Conservation (phyloP, 1,140 invertebrate species). For the Pachyrhynchus sulphureomaculatus region DNA sequence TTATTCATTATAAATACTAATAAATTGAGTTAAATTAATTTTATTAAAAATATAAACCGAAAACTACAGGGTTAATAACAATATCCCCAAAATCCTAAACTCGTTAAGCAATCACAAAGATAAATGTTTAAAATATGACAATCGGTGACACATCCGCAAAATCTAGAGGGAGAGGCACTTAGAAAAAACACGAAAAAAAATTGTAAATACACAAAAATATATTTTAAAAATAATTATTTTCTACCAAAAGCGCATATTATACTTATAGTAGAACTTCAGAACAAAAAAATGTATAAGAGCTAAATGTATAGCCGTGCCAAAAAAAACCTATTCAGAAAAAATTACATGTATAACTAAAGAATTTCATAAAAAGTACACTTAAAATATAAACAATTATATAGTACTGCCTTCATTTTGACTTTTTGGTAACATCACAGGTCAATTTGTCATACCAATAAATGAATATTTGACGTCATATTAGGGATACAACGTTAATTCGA, state of each 20-base stretch:
- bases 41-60: no score
- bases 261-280: constrained; percentile 3
- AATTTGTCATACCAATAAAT: no score
- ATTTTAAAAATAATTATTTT: constrained; percentile 36
- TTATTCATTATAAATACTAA: no score
- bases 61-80: constrained; percentile 12
- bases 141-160: constrained; percentile 46
- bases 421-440: no score
- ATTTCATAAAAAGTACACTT: background rate
- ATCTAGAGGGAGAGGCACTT: constrained; percentile 48
- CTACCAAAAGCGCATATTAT: background rate
- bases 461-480: no score
- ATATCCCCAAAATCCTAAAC: background rate
- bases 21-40: no score
- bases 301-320: constrained; percentile 40
- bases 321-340: constrained; percentile 14
- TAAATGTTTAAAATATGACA: constrained; percentile 41
- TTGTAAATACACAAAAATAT: constrained; percentile 44
- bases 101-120: constrained; percentile 4
- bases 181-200: constrained; percentile 27
- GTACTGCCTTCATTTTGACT: no score
- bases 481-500: no score
- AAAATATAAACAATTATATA: background rate
- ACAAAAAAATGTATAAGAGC: constrained; percentile 34
- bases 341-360: constrained; percentile 8